A percentile compares a stretch with the other conserved stretches of the same genome.
Conservation (phyloP, 2,888 invertebrate species). For the Melikaiella ostensackeni region DNA sequence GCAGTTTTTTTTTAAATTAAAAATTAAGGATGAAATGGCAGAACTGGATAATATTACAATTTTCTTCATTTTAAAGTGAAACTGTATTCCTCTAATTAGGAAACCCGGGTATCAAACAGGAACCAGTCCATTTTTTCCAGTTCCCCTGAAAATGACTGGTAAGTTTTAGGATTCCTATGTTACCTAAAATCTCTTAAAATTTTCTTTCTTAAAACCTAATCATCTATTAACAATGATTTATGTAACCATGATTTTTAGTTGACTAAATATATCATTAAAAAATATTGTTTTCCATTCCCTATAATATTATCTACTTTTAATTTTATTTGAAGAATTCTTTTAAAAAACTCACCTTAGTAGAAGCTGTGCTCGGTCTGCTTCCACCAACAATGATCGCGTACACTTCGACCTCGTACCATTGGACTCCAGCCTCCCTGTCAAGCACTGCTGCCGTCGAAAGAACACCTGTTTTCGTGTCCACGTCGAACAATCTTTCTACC, state of each 20-base stretch:
- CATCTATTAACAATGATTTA: not conserved
- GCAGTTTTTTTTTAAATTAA: no score
- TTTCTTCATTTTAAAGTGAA: no score
- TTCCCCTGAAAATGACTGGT: no score
- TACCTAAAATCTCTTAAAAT: no score
- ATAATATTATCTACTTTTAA: not conserved
- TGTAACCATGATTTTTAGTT: not conserved
- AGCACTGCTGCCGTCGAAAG: constrained; percentile 90
- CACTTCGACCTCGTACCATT: constrained; percentile 90
- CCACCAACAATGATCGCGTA: constrained; percentile 89
- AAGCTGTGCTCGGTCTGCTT: constrained; percentile 84
- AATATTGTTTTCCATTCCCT: not conserved
- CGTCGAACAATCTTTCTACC: constrained; percentile 93
- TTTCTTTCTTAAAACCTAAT: not conserved
- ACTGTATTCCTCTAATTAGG: no score
- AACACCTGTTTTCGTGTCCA: constrained; percentile 92
- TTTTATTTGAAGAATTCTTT: not conserved
- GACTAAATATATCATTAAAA: not conserved
- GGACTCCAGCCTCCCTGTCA: constrained; percentile 90
- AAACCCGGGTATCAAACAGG: no score
- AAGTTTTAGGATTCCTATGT: no score
- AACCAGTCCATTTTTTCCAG: no score
- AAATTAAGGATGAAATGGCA: no score
- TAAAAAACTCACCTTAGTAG: constrained; percentile 86
- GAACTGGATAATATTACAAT: no score